Evolutionary conservation across 2,797 vertebrate genomes (phyloP), one percentile per base, ranked within the genome.

Genomic region (Sebastes taczanowskii): DNA sequence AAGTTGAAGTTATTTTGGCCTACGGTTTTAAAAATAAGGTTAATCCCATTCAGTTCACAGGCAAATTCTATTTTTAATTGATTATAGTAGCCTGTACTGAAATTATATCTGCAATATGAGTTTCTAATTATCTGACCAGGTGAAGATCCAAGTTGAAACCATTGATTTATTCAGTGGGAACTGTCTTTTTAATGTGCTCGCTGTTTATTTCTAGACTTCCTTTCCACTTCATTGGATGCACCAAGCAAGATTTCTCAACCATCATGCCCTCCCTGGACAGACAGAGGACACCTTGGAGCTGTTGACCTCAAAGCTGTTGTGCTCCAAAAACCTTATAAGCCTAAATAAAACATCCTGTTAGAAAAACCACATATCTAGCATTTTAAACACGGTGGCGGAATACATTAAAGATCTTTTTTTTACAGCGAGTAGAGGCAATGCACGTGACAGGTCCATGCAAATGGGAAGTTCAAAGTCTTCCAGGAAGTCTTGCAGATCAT

Each of bases 391-490:
- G 14, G 25, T 18, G 11, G 20, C 10, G 1, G n/a, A 61, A 68
- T 18, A 64, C 34, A 70, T 82, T 14, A 55, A 62, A 75, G 23
- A 38, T 64, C 11, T 76, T 69, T 42, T 38, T 56, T 56, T 46
- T 5, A 59, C 16, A 22, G 23, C 69, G 20, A 76, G 23, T 8
- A 23, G 29, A 74, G 42, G n/a, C 52, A 49, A 0, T 20, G 46
- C 52, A 53, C 10, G 52, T 53, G 52, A 23, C 81, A 63, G 62
- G 32, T 35, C 2, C 18, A 53, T 68, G 79, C 66, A 65, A 65
- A 84, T 74, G 56, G 23, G 34, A 65, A 61, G 66, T 84, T 88
- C 30, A 67, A 88, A 88, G 78, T 83, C 29, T 68, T 38, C 11
- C 38, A 60, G 25, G 71, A 79, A 77, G 27, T 61, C 60, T 66